A percentile compares a stretch with the other conserved stretches of the same genome.
Evolutionary conservation across 2,888 invertebrate species (phyloP).

Genomic region (Seira ritae): DNA sequence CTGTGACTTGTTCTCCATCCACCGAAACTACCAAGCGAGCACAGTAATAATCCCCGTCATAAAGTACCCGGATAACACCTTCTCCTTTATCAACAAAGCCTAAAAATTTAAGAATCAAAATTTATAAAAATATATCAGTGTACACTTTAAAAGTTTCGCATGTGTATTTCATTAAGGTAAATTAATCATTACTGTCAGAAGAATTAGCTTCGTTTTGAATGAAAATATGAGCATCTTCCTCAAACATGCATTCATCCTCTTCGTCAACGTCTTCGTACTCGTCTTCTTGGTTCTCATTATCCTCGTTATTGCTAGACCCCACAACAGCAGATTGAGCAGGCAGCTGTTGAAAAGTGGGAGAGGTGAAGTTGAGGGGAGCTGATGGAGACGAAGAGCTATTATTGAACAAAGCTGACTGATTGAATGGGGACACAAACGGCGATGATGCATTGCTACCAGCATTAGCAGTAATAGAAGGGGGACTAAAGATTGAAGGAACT

Average conservation of each 20-base stretch:
- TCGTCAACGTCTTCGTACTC: slow-evolving; percentile 64
- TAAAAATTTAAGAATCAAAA: slow-evolving; percentile 17
- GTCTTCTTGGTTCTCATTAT: slow-evolving; percentile 35
- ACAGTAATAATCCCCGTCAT: slow-evolving; percentile 68
- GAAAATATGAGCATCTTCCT: slow-evolving; percentile 58
- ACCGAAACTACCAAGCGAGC: slow-evolving; percentile 54
- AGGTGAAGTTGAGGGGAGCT: background rate
- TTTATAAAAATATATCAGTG: too few relatives aligned
- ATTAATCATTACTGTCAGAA: background rate
- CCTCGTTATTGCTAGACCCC: slow-evolving; percentile 23
- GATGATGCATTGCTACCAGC: background rate
- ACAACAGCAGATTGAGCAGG: background rate
- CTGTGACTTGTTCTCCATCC: slow-evolving; percentile 56
- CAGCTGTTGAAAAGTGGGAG: background rate
- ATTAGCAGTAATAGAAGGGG: background rate
- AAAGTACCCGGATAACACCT: slow-evolving; percentile 56
- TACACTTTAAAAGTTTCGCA: too few relatives aligned
- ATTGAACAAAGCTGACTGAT: slow-evolving; percentile 12
- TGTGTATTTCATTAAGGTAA: background rate
- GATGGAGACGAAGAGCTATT: slow-evolving; percentile 1
- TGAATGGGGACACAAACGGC: slow-evolving; percentile 38
- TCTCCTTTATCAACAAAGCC: slow-evolving; percentile 66
- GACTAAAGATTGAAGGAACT: slow-evolving; percentile 34
- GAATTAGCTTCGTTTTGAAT: slow-evolving; percentile 45
- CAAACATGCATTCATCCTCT: slow-evolving; percentile 68